These are phyloP conservation scores for Lutjanus argentimaculatus DNA, from an alignment of 2,797 vertebrate species.

Conservation along the genomic window DNA sequence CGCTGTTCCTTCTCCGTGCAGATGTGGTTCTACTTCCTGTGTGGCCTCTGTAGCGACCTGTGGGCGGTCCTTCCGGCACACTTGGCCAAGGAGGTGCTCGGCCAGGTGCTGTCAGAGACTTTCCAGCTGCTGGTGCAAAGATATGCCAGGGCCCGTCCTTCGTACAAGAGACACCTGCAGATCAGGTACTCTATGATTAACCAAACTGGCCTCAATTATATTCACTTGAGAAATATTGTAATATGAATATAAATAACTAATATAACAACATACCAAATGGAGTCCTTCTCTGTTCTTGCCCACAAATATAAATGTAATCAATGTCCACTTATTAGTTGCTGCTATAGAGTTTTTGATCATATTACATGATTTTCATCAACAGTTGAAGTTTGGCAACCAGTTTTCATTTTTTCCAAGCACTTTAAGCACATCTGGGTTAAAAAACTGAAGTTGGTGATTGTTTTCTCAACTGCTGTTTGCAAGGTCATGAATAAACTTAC, in stretches of 20 bases:
- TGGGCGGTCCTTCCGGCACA: conserved; percentile 89
- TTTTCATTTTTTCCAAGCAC: background rate
- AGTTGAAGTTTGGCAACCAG: background rate
- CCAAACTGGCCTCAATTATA: background rate
- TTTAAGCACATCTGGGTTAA: background rate
- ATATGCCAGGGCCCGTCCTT: conserved; percentile 90
- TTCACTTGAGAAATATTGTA: conserved; percentile 8
- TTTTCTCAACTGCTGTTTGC: background rate
- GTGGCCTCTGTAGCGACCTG: conserved; percentile 92
- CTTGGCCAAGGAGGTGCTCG: conserved; percentile 89
- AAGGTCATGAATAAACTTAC: conserved; percentile 1
- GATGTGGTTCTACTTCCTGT: conserved; percentile 99
- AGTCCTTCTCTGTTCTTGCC: background rate
- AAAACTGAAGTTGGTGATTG: background rate
- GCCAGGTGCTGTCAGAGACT: conserved; percentile 90
- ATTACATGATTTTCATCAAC: too few relatives aligned
- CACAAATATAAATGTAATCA: background rate
- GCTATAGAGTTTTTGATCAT: background rate
- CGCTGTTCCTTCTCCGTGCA: conserved; percentile 97
- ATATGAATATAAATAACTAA: background rate
- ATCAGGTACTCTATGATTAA: conserved; percentile 89
- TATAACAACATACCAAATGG: background rate
- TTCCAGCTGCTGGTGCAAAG: conserved; percentile 90
- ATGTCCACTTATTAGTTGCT: background rate
- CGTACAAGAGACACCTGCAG: conserved; percentile 92